phyloP scores from a whole-genome alignment of 2,888 invertebrate genomes.

The Kuschelorhynchus macadamiae region DNA sequence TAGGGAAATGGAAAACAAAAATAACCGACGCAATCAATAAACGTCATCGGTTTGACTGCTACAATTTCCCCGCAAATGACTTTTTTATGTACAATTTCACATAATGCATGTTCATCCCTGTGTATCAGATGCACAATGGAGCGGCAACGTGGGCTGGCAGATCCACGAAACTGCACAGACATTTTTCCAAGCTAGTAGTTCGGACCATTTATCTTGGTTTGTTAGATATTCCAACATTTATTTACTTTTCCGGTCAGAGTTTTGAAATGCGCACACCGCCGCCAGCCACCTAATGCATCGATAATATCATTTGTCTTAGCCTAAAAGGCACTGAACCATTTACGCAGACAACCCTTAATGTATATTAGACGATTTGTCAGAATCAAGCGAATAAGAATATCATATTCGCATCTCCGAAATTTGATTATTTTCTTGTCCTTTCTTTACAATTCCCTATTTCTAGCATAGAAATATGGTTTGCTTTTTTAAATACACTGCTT shows the following conservation, averaged over 20 bases:
- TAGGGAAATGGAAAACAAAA: constrained; percentile 14
- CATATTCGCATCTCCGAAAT: constrained; percentile 15
- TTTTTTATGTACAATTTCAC: constrained; percentile 54
- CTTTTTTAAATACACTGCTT: no score
- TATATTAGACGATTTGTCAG: constrained; percentile 63
- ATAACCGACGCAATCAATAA: constrained; percentile 40
- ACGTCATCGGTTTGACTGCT: constrained; percentile 43
- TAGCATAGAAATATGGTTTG: no score
- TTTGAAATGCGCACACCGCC: constrained; percentile 52
- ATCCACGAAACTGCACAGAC: constrained; percentile 58
- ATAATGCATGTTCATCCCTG: constrained; percentile 55
- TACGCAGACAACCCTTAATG: constrained; percentile 53
- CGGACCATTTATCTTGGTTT: constrained; percentile 66
- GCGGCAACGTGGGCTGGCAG: constrained; percentile 54
- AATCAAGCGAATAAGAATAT: constrained; percentile 55
- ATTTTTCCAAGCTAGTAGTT: constrained; percentile 63
- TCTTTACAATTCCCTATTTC: no score
- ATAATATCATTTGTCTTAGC: constrained; percentile 66
- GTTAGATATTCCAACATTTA: constrained; percentile 63
- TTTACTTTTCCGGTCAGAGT: constrained; percentile 65
- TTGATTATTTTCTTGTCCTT: constrained; percentile 33
- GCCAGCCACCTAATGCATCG: constrained; percentile 64
- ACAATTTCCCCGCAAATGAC: constrained; percentile 45
- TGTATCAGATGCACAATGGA: constrained; percentile 58
- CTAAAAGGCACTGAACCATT: constrained; percentile 58